Evolutionary conservation across 2,888 invertebrate genomes (phyloP), one percentile per base, ranked within the genome.

Genomic region (Campoplex capitator): DNA sequence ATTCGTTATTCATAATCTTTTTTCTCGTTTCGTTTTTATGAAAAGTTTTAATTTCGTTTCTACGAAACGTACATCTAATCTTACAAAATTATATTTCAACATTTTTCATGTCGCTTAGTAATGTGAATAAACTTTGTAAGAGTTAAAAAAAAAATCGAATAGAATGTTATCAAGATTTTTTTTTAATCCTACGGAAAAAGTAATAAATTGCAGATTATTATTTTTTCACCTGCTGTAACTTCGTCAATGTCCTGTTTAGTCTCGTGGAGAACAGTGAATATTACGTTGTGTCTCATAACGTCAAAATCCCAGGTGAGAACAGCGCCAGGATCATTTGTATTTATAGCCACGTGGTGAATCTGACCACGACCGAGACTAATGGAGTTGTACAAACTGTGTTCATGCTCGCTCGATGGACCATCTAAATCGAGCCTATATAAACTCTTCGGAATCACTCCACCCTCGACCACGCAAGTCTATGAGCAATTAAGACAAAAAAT

Each of bases 221-320:
- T 28, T 8, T 58, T 11, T 62, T 78, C 56, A 89, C 89, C 87
- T 45, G 79, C 51, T 2, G 56, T 65, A 35, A 67, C 75, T 23
- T 87, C 84, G 48, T 82, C 70, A 48, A 71, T 13, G 48, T 82
- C 84, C 56, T 91, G 88, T 67, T 84, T 89, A 6, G 91, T 89
- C 54, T 95, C 95, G 73, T 95, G 94, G 85, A 96, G 96, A 71
- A 98, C 97, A 9, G 97, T 97, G 95, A 99, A 99, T 88, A 97
- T 96, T 90, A 99, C 96, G 94, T 98, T 98, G 92, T 98, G 98
- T 38, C 98, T 97, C 94, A 98, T 95, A 78, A 99, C 98, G 95
- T 99, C 99, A 95, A 99, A 99, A 95, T 99, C 99, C 99, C 99
- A 99, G 38, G 99, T 99, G 68, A 99, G 95, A 85, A 99, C 98